Evolutionary conservation across 2,888 invertebrate species (phyloP), one percentile per base, ranked within the genome.

Genomic region (Diabrotica balteata): DNA sequence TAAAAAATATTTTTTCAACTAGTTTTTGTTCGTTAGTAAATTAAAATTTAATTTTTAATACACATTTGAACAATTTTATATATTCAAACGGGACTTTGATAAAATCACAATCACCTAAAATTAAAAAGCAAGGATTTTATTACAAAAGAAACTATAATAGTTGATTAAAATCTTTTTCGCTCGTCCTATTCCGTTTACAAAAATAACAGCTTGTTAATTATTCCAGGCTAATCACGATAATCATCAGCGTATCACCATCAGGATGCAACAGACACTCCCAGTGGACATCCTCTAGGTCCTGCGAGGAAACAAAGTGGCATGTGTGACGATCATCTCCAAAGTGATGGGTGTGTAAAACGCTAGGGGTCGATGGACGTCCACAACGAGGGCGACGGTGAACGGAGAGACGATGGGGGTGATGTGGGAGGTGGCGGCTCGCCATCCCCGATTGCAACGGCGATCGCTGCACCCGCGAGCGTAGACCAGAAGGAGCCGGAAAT

Each of bases 291-390:
- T n/a, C 1, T 44, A 17, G 17, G 45, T 57, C 55, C 55, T 59
- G 22, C 10, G 59, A 49, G 49, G 47, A 46, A 10, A 54, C 62
- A 10, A 62, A 62, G 8, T 62, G 54, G 17, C 42, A 62, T 55
- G 55, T 54, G 43, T 55, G 49, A 47, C 54, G 49, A 62, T 47
- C 43, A 49, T 55, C 54, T 49, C 55, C 32, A 32, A 62, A 62
- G 22, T 51, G 61, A 55, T 55, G 62, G 64, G 64, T 53, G 64
- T 59, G 64, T 64, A 47, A 62, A 64, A 59, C 52, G 52, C 64
- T 58, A 59, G 58, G 52, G 64, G 64, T 64, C 64, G 58, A 64
- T 64, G 64, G 64, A 64, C 64, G 64, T 58, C 58, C 51, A 59
- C 64, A 46, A 59, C 50, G 52, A 64, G 52, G 55, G 49, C 11